These are phyloP conservation scores for Syngnathus acus DNA, from an alignment of 2,797 vertebrate species.

Conservation along the genomic window DNA sequence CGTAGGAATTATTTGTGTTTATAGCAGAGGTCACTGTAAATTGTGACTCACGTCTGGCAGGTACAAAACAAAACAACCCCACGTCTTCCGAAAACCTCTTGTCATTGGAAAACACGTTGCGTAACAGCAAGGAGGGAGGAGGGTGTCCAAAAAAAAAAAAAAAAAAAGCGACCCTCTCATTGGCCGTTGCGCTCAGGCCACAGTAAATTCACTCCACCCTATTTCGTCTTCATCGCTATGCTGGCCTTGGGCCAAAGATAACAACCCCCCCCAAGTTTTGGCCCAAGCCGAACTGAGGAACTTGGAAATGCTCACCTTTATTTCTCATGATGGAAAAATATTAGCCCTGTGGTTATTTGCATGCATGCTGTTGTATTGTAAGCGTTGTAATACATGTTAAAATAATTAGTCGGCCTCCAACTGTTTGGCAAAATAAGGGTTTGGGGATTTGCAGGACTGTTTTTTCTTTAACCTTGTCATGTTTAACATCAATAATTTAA, in stretches of 20 bases:
- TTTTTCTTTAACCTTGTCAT: too few species aligned
- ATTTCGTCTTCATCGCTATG: slow-evolving; percentile 21
- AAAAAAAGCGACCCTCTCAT: slow-evolving; percentile 19
- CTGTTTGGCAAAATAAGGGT: too few species aligned
- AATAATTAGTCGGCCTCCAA: too few species aligned
- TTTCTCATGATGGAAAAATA: neutral
- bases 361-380: too few species aligned
- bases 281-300: neutral
- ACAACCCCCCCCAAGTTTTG: slow-evolving; percentile 21
- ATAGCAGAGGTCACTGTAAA: slow-evolving; percentile 18
- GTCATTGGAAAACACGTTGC: neutral
- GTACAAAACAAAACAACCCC: slow-evolving; percentile 7
- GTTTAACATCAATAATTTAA: too few species aligned
- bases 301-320: neutral
- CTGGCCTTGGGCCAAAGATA: slow-evolving; percentile 19
- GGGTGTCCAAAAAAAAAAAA: neutral
- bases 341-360: neutral
- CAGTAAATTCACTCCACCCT: slow-evolving; percentile 33
- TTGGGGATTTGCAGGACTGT: too few species aligned
- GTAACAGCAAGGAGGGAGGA: neutral
- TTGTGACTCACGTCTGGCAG: slow-evolving; percentile 33
- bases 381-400: too few species aligned
- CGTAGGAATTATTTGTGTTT: slow-evolving; percentile 9
- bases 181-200: slow-evolving; percentile 23
- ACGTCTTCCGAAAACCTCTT: neutral